phyloP scores from a whole-genome alignment of 1,140 invertebrate genomes.

The Bombyx mandarina region DNA sequence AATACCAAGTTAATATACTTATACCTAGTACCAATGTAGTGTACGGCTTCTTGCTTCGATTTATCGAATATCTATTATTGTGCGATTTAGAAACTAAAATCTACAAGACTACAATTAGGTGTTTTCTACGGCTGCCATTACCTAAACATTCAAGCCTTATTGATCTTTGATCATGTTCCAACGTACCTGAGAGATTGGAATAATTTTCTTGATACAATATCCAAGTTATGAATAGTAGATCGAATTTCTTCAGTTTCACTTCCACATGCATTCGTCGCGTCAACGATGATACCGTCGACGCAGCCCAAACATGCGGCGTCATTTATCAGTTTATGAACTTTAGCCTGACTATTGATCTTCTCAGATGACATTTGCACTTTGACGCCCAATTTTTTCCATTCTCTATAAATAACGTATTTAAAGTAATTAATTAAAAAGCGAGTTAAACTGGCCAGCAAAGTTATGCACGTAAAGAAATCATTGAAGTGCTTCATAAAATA shows the following conservation, averaged over 20 bases:
- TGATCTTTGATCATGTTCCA: neutral
- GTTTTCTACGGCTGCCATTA: neutral
- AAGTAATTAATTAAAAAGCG: too few species aligned
- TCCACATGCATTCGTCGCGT: neutral
- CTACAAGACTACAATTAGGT: neutral
- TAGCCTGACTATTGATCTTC: neutral
- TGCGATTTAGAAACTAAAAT: neutral
- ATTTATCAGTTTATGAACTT: constrained; percentile 1
- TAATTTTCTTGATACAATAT: constrained; percentile 11
- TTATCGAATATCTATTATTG: neutral
- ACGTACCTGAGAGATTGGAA: constrained; percentile 13
- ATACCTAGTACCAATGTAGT: too few species aligned
- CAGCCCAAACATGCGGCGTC: neutral
- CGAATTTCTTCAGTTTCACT: constrained; percentile 1
- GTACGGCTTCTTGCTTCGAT: too few species aligned
- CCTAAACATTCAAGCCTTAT: neutral
- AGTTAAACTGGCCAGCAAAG: too few species aligned
- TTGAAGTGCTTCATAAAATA: too few species aligned
- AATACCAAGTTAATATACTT: too few species aligned
- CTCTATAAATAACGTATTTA: constrained; percentile 3
- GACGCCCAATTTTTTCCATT: constrained; percentile 4
- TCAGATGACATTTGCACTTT: constrained; percentile 4
- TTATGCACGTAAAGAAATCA: too few species aligned
- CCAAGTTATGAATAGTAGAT: constrained; percentile 3
- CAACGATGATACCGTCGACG: constrained; percentile 10